These are phyloP conservation scores for Lithophane ornitopus DNA, from an alignment of 2,888 invertebrate species.

Conservation along the genomic window DNA sequence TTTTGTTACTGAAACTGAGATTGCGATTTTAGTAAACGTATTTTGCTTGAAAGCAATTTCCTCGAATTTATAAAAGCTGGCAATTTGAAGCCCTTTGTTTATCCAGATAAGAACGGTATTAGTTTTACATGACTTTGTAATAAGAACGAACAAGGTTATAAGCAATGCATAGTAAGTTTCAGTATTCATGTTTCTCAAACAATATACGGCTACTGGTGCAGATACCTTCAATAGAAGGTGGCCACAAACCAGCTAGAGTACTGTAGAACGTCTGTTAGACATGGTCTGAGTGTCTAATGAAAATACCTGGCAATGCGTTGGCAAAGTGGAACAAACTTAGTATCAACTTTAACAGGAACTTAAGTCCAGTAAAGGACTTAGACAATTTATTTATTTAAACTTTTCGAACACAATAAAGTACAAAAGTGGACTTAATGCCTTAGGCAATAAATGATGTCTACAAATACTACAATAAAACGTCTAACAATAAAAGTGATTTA, in stretches of 20 bases:
- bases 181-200: conserved; percentile 11
- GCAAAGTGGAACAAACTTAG: not conserved
- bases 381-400: too few species aligned
- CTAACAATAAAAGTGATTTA: too few species aligned
- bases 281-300: conserved; percentile 16
- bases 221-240: not conserved
- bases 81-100: not conserved
- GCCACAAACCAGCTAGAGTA: conserved; percentile 4
- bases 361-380: not conserved
- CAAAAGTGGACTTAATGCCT: too few species aligned
- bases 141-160: not conserved
- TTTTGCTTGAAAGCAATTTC: too few species aligned
- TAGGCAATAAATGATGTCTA: not conserved
- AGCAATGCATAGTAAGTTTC: not conserved
- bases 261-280: not conserved
- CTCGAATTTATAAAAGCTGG: not conserved
- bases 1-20: not conserved
- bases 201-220: not conserved
- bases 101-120: not conserved
- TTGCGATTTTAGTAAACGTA: too few species aligned
- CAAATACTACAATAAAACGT: too few species aligned
- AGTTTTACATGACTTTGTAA: not conserved
- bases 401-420: too few species aligned
- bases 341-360: not conserved
- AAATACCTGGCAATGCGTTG: conserved; percentile 11